Evolutionary conservation across 2,888 invertebrate species (phyloP), one percentile per base, ranked within the genome.

Genomic region (Cheilosia grossa): DNA sequence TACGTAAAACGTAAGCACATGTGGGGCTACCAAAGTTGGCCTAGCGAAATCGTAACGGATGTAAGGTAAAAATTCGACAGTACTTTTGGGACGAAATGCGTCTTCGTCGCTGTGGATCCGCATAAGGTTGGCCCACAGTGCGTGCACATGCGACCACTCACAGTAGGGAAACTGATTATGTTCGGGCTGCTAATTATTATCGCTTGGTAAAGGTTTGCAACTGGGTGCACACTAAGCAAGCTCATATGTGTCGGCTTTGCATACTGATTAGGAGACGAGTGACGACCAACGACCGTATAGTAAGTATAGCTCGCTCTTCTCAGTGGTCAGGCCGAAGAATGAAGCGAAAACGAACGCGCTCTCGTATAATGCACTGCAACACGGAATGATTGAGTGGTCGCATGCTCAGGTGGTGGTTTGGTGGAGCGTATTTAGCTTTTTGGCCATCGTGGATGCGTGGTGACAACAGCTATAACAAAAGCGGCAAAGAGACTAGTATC

Each of bases 41-140:
- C 80, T 51, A 67, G 81, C 67, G 86, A 86, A 82, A 86, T 86
- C 86, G 73, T 86, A 77, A 82, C 86, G 86, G 86, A 86, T 86
- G 81, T 86, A 30, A 58, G 27, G 51, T 56, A 56, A 53, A 78
- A 70, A 54, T 82, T 75, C 37, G 80, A 63, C 56, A 80, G 21
- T 61, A 42, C 53, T 70, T 79, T 82, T 82, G 66, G 78, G 75
- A 64, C 44, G 44, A 42, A 81, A 47, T 44, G 37, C 66, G 66
- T 67, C 61, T 61, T 61, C 54, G 21, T 37, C 40, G 27, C 13
- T 21, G 21, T 44, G 21, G 42, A 40, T 61, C 74, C 74, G 54
- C 59, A 75, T 79, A 59, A 54, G 83, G 83, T 33, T 64, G 63
- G 69, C 74, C 27, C n/a, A 61, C 19, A 64, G 69, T 79, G 73